Evolutionary conservation across 2,797 vertebrate species (phyloP), one percentile per base, ranked within the genome.

Genomic region (Eulemur coronatus): DNA sequence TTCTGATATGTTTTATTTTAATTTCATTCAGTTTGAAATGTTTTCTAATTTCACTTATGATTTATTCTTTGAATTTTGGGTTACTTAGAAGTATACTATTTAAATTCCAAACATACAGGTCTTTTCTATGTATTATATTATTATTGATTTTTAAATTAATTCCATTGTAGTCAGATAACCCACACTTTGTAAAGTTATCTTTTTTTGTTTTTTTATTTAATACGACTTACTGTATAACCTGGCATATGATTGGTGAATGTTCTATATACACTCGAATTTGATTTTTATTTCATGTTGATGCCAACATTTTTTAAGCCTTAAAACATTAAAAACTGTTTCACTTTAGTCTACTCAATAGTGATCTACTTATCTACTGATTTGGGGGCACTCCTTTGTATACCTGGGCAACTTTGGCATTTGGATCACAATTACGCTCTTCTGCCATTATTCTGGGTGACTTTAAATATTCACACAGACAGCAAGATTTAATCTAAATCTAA

Each of bases 401-500:
- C 41, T 52, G 24, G 24, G 50, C 14, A 91, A 67, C 57, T 81
- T 0, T 94, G 61, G 86, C 67, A 59, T 6, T 12, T n/a, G 5
- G 46, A 59, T 91, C 75, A 87, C 24, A 81, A 50, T 69, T 89
- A 78, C 89, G 3, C 15, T 70, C 52, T 79, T 78, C 28, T 72
- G 30, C 14, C 30, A 76, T 52, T 33, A 87, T 87, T 82, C 52
- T 91, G 82, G 59, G 30, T 91, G 28, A 91, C 78, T 86, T 61
- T 76, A 88, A 87, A 72, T 61, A 76, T 84, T 52, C 15, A 87
- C 26, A 52, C 4, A 75, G 69, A 82, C 14, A 82, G 50, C 18
- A 80, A 59, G 79, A 76, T 76, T 94, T 82, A 86, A 87, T 61
- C 20, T 87, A 81, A 87, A 69, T 14, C 26, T 82, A 87, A 89